Percentiles rank a stretch among this genome's conserved stretches.
Evolutionary conservation across 2,113 vertebrate genomes (phyloP).

Genomic region (Phocoena sinus): DNA sequence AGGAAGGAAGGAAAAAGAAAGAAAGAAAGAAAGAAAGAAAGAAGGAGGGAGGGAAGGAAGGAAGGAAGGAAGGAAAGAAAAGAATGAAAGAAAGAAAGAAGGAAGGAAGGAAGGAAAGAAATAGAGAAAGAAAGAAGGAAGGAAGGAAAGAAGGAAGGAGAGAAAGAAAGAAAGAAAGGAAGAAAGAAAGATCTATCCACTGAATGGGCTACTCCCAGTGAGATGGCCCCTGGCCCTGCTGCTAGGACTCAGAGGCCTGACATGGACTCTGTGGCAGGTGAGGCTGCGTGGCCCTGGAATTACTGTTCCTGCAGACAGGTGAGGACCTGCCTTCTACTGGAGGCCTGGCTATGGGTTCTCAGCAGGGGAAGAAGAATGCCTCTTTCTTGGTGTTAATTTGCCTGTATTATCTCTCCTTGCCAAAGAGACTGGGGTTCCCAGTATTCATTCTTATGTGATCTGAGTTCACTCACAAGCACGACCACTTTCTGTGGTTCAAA

Average conservation of each 20-base stretch:
- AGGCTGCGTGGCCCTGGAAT: accelerated
- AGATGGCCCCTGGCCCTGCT: accelerated
- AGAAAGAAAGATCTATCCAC: not conserved
- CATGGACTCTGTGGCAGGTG: not conserved
- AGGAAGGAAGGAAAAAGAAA: not conserved
- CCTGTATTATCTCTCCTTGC: not conserved
- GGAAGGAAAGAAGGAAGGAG: not conserved
- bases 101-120: not conserved
- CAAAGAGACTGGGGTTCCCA: not conserved
- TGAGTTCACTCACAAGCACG: not conserved
- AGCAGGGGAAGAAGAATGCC: not conserved
- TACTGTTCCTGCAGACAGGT: no score
- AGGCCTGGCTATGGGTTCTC: not conserved
- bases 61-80: not conserved
- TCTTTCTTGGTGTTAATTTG: not conserved
- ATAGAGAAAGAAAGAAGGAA: no score
- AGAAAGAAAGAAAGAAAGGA: not conserved
- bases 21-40: no score
- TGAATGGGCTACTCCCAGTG: no score
- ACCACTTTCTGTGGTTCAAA: not conserved
- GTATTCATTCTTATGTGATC: not conserved
- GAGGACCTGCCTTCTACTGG: not conserved
- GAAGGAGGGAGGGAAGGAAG: no score
- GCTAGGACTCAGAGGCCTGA: not conserved
- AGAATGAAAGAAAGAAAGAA: not conserved